A percentile compares a stretch with the other conserved stretches of the same genome.
phyloP scores from a whole-genome alignment of 37 sponge, comb jelly and placozoan genomes.

The Halisarca cf. caerulea region DNA sequence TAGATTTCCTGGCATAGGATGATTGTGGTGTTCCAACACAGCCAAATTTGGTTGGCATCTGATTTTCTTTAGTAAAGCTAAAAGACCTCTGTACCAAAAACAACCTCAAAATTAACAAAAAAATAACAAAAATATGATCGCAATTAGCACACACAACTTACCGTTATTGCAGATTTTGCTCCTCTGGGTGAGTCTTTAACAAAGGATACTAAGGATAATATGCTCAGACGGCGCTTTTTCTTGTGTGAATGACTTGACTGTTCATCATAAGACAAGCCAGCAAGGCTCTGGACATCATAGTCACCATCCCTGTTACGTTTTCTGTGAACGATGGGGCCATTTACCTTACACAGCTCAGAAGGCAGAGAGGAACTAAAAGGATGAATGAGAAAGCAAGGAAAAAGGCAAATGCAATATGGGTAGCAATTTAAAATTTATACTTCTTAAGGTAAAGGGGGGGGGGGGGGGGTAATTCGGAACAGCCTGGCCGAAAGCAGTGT shows the following conservation, averaged over 20 bases:
- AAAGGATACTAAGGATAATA: not conserved
- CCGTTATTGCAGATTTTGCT: not conserved
- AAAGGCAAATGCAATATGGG: too few species aligned
- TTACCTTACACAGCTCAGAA: not conserved
- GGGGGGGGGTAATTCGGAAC: too few species aligned
- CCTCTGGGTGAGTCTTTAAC: conserved; percentile 2
- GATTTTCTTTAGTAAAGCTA: conserved; percentile 42
- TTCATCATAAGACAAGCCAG: not conserved
- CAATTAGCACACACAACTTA: not conserved
- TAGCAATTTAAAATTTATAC: too few species aligned
- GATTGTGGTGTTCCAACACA: conserved; percentile 21
- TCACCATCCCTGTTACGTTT: not conserved
- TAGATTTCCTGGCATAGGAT: not conserved
- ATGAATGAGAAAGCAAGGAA: too few species aligned
- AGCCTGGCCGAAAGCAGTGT: too few species aligned
- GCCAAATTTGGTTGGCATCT: conserved; percentile 6
- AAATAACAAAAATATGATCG: too few species aligned
- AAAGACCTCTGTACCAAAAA: conserved; percentile 45
- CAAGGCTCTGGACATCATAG: not conserved
- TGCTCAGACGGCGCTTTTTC: conserved; percentile 42
- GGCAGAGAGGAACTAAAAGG: not conserved
- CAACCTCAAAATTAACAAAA: not conserved
- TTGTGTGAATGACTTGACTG: not conserved
- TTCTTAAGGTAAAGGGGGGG: too few species aligned
- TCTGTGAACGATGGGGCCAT: not conserved